These are phyloP conservation scores for Xiphias gladius DNA, from an alignment of 2,113 vertebrate species.

Conservation along the genomic window DNA sequence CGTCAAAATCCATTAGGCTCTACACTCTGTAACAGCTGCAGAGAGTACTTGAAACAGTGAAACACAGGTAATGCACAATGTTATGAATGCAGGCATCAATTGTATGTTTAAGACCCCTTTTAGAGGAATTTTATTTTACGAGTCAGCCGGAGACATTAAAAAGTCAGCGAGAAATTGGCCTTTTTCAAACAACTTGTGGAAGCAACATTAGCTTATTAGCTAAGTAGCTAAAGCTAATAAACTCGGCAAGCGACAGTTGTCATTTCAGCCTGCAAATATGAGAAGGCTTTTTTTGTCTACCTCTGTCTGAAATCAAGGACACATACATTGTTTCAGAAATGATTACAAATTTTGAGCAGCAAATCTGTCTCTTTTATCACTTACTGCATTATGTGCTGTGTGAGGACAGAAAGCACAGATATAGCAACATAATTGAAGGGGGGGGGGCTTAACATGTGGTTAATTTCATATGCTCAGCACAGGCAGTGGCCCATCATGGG, in stretches of 20 bases:
- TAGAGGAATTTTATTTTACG: no score
- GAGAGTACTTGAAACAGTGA: conserved; percentile 17
- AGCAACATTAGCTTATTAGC: neutral
- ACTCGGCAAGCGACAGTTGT: no score
- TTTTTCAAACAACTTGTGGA: neutral
- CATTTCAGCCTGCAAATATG: neutral
- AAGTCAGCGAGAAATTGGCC: no score
- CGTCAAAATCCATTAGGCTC: conserved; percentile 45
- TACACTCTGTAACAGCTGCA: conserved; percentile 19
- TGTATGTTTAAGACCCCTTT: no score
- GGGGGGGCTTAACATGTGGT: neutral
- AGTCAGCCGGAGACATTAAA: no score
- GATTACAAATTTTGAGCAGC: no score
- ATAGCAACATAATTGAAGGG: neutral
- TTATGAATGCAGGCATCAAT: neutral
- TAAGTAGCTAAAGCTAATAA: no score
- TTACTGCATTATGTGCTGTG: neutral
- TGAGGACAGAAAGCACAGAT: neutral
- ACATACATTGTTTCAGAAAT: no score
- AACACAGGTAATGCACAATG: conserved; percentile 22
- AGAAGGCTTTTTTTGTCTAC: neutral
- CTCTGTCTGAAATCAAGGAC: no score
- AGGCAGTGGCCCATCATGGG: neutral
- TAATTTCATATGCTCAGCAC: neutral
- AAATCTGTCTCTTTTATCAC: no score